Base-by-base conservation (phyloP, 2,113 vertebrate species). In the Rhagologus leucostigma region DNA sequence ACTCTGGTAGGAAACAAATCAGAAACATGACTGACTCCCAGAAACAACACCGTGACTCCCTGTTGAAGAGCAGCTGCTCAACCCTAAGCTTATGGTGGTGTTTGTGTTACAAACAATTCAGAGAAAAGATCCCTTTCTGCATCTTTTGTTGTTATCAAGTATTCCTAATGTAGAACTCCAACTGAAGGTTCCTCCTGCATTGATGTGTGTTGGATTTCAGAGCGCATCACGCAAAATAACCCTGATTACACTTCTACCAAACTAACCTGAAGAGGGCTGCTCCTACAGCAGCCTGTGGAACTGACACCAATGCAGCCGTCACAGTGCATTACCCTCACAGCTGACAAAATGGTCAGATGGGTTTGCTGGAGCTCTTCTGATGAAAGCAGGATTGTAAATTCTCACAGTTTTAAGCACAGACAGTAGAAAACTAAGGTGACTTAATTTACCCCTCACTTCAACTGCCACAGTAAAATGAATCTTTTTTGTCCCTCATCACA, bases 221-320 rank as follows among this genome's bases (percentile, higher is more conserved):
- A 83, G n/a, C 60, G 35, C 37, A 37, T 27, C 9, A 32, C 7
- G 11, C 49, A 57, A 57, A 33, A 44, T 7, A 52, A 39, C n/a
- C 9, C 60, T 23, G 41, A 41, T 17, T 23, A 16, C 13, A 44
- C n/a, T 37, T 74, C 24, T 30, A 37, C 56, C 46, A 46, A 39
- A 16, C 16, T 15, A 50, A 67, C 55, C 52, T 74, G 35, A 37
- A 35, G 63, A 85, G 63, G 67, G 39, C 50, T 83, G 95, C 23
- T 91, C 77, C 64, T 70, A 8, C 65, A 18, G 52, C 91, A 73
- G 46, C 41, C 75, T 4, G 33, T 29, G 42, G 81, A 84, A 76
- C 53, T 29, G 24, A 5, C 5, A 46, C 22, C 0, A 0, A 81
- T 79, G 84, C 69, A 79, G 68, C 73, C 0, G 0, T 81, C 89